These are phyloP conservation scores for Paraplagusia blochii DNA, from an alignment of 2,113 vertebrate species.

Conservation along the genomic window DNA sequence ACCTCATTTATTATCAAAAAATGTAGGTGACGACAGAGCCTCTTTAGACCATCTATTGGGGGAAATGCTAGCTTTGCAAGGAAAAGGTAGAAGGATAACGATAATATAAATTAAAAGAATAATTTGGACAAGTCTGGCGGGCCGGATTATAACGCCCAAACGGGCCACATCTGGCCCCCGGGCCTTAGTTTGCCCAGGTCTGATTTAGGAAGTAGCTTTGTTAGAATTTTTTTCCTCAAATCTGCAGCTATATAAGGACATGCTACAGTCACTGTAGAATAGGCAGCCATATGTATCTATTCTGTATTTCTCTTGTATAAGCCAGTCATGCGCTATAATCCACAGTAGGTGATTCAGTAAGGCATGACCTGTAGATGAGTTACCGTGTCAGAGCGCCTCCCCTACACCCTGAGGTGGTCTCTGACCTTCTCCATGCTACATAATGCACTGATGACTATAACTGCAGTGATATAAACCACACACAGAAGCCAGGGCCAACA, in stretches of 20 bases:
- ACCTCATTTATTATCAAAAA: too few species aligned
- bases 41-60: too few species aligned
- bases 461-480: constrained; percentile 12
- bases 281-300: constrained; percentile 47
- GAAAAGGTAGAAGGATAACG: too few species aligned
- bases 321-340: constrained; percentile 59
- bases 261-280: constrained; percentile 18
- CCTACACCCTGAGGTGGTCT: constrained; percentile 54
- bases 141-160: too few species aligned
- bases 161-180: too few species aligned
- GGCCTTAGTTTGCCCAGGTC: too few species aligned
- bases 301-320: constrained; percentile 47
- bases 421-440: constrained; percentile 66
- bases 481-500: constrained; percentile 4
- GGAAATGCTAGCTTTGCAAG: too few species aligned
- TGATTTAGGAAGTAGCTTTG: too few species aligned
- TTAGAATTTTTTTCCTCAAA: constrained; percentile 19
- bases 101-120: too few species aligned
- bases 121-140: too few species aligned
- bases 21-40: too few species aligned
- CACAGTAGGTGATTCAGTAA: constrained; percentile 66
- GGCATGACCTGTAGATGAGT: constrained; percentile 54
- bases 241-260: constrained; percentile 42
- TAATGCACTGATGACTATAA: constrained; percentile 34
- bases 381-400: constrained; percentile 61